Percentiles rank a stretch among this genome's conserved stretches.
These are phyloP conservation scores for Hypomecis atomaria DNA, from an alignment of 2,888 invertebrate genomes.

Conservation along the genomic window DNA sequence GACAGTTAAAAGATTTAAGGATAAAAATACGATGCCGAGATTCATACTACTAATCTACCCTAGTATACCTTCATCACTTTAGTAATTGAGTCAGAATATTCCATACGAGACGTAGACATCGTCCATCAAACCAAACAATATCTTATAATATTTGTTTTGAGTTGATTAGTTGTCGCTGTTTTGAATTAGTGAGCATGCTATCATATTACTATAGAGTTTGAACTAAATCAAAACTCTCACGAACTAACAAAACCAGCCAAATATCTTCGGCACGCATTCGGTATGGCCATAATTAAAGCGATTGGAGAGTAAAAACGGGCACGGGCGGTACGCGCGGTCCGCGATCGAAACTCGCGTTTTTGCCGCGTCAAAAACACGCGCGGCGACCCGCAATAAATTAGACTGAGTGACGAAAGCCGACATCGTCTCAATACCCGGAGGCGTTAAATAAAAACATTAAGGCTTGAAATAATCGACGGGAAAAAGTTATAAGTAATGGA, in stretches of 20 bases:
- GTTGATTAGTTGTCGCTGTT: too few species aligned
- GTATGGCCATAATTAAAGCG: slow-evolving; percentile 77
- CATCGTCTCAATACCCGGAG: slow-evolving; percentile 76
- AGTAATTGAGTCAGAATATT: too few species aligned
- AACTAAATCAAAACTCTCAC: slow-evolving; percentile 29
- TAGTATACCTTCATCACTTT: too few species aligned
- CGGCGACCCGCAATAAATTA: slow-evolving; percentile 79
- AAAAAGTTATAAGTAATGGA: slow-evolving; percentile 72
- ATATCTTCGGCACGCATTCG: slow-evolving; percentile 47
- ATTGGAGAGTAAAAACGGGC: slow-evolving; percentile 71
- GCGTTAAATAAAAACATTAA: slow-evolving; percentile 84
- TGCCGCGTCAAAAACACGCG: slow-evolving; percentile 74
- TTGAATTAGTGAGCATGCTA: too few species aligned
- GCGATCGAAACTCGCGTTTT: slow-evolving; percentile 66
- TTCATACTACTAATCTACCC: too few species aligned
- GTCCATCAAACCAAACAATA: too few species aligned
- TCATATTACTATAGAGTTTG: too few species aligned
- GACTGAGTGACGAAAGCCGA: slow-evolving; percentile 76
- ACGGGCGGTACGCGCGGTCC: slow-evolving; percentile 61
- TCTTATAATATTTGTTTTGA: too few species aligned
- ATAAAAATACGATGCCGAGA: too few species aligned
- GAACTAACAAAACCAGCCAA: slow-evolving; percentile 37
- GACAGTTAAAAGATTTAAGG: too few species aligned
- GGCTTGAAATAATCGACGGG: slow-evolving; percentile 78
- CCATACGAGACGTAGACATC: too few species aligned